Base-by-base conservation (phyloP, 1,140 invertebrate species). In the Tetramorium parvispinum region DNA sequence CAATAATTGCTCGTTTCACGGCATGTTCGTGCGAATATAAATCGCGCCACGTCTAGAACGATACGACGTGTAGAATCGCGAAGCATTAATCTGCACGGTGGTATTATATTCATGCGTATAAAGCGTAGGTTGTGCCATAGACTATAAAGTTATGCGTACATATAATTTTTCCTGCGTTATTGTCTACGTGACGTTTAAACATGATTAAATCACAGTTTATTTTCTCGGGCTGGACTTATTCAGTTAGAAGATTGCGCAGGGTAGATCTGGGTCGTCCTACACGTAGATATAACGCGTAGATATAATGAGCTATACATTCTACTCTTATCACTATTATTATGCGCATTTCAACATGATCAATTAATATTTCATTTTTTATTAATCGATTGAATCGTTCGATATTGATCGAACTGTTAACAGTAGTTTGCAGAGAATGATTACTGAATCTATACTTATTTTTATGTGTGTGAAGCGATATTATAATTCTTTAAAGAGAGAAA, bases 1-100 rank as follows among this genome's bases (percentile, higher is more conserved):
- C 79, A 83, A 83, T 83, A 83, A 83, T 83, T 83, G 79, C 79
- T 83, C 40, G 79, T 83, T 83, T 83, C 79, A 83, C 82, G 75
- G 71, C 82, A 57, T 85, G 73, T 85, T 65, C 75, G 21, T 85
- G 70, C 82, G 73, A 85, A 78, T 78, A 85, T 85, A 85, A 85
- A 85, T 85, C 82, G 82, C 59, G 59, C 61, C 65, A 68, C 27
- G 46, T 75, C 73, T 76, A 78, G 70, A 82, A 76, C 68, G 70
- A 78, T 85, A 85, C 57, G 70, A 78, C 73, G 73, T 66, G 70
- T 85, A 77, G 82, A 78, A 78, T 85, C 57, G 82, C 59, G 82
- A 85, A 78, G 24, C 71, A 78, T 85, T 85, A 85, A 85, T 85
- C 71, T 68, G 16, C 82, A 10, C 59, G 18, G 27, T 37, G 32